Evolutionary conservation across 1,140 invertebrate species (phyloP), one percentile per base, ranked within the genome.

Genomic region (Drosophila navojoa): DNA sequence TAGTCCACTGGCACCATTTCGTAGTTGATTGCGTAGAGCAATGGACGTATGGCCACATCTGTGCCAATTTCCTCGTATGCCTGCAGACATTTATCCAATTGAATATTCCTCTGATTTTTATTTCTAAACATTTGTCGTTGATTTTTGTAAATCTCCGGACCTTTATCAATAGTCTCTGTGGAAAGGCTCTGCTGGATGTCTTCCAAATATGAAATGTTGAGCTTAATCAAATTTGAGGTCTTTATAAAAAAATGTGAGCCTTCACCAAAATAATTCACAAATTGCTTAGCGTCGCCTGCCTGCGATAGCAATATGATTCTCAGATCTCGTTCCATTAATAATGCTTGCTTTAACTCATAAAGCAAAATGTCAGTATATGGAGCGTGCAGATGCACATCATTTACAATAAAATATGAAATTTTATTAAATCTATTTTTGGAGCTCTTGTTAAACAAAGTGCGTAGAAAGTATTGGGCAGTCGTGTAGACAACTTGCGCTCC

Each of bases 311-410:
- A 93, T 45, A 99, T 93, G 0, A 99, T 77, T 78, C 96, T 95
- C 0, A 99, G 91, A 71, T 96, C 94, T 54, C 94, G 94, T 76
- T 95, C 95, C 32, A 95, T 94, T 0, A 93, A 91, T 2, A 98
- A 82, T 2, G 95, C 94, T 77, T 98, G 96, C 50, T 96, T 94
- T 9, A 99, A 87, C 19, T 97, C 95, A 64, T 97, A 96, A 10
- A 99, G 92, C 29, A 99, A 93, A 91, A 99, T 98, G 93, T 99
- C 98, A 76, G 96, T 96, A 86, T 97, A 96, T 73, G 97, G 95
- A 92, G 98, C 97, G 7, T 98, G 93, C 91, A 99, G 97, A 91
- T 99, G 98, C 42, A 98, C 95, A 93, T 99, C 98, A 92, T 99
- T 98, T 55, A 98, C 94, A 25, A 98, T 94, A 40, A 98, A 93